A percentile compares a stretch with the other conserved stretches of the same genome.
These are phyloP conservation scores for Oscheius sp. DNA, from an alignment of 2,888 invertebrate species.

Conservation along the genomic window DNA sequence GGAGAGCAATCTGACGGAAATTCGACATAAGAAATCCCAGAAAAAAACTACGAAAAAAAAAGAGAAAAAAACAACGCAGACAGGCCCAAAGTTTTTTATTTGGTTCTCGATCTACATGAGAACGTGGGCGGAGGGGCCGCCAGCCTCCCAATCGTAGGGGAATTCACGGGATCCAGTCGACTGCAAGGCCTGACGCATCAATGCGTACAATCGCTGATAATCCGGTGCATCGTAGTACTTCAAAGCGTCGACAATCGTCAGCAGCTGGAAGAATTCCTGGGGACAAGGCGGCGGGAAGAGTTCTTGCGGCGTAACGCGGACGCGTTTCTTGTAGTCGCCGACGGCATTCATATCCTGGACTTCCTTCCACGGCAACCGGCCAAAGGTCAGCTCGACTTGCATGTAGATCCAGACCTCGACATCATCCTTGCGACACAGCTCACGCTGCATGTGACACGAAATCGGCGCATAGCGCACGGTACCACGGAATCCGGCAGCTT, in stretches of 20 bases:
- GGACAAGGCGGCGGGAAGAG: constrained; percentile 42
- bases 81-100: constrained; percentile 5
- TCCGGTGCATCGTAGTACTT: constrained; percentile 70
- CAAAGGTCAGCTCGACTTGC: constrained; percentile 58
- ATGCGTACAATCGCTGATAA: constrained; percentile 60
- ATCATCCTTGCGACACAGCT: constrained; percentile 63
- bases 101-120: constrained; percentile 32
- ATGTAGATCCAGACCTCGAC: constrained; percentile 61
- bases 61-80: too few species aligned
- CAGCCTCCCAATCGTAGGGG: constrained; percentile 67
- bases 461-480: constrained; percentile 69
- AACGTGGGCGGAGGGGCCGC: constrained; percentile 48
- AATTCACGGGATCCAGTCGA: constrained; percentile 58
- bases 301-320: constrained; percentile 48
- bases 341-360: constrained; percentile 61
- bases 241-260: constrained; percentile 49
- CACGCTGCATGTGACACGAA: constrained; percentile 66
- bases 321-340: constrained; percentile 61
- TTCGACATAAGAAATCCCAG: too few species aligned
- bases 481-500: constrained; percentile 68
- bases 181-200: constrained; percentile 43
- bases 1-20: too few species aligned
- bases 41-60: too few species aligned
- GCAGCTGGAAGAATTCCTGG: constrained; percentile 32
- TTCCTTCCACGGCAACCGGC: constrained; percentile 61